These are phyloP conservation scores for Pararge aegeria DNA, from an alignment of 1,140 invertebrate species.

Conservation along the genomic window DNA sequence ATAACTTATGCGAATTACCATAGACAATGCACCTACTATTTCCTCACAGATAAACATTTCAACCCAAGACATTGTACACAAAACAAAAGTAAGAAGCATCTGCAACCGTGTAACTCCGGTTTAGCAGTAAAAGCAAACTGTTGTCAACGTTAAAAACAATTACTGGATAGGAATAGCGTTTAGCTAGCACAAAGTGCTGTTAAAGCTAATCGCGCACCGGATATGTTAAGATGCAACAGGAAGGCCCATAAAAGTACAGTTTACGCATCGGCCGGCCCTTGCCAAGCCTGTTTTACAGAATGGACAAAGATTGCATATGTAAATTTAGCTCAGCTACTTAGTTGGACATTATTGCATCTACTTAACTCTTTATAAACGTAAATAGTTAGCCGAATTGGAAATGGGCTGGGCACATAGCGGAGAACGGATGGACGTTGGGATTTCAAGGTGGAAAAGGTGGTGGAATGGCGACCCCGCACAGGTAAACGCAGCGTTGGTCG, in stretches of 20 bases:
- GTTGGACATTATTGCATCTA: too few relatives aligned
- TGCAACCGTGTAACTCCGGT: slow-evolving; percentile 24
- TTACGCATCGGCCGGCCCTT: not conserved
- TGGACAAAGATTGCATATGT: not conserved
- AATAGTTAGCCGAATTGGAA: too few relatives aligned
- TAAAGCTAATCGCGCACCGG: slow-evolving; percentile 1
- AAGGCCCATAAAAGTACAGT: not conserved
- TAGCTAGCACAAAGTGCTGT: slow-evolving; percentile 14
- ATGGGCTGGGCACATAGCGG: too few relatives aligned
- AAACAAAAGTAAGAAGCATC: slow-evolving; percentile 25
- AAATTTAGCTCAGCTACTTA: not conserved
- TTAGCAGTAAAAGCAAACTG: slow-evolving; percentile 30
- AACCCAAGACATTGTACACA: slow-evolving; percentile 1
- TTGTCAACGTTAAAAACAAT: slow-evolving; percentile 30
- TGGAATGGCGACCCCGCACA: too few relatives aligned
- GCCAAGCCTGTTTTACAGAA: not conserved
- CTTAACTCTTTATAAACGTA: too few relatives aligned
- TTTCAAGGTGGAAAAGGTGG: too few relatives aligned
- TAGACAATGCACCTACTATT: not conserved
- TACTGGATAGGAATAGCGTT: slow-evolving; percentile 28
- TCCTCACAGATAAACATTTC: not conserved
- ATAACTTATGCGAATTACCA: too few relatives aligned
- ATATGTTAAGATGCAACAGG: not conserved
- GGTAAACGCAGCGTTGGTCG: too few relatives aligned
- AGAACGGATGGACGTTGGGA: too few relatives aligned